These are phyloP conservation scores for Pristionchus exspectatus DNA, from an alignment of 2,888 invertebrate genomes.

Conservation along the genomic window DNA sequence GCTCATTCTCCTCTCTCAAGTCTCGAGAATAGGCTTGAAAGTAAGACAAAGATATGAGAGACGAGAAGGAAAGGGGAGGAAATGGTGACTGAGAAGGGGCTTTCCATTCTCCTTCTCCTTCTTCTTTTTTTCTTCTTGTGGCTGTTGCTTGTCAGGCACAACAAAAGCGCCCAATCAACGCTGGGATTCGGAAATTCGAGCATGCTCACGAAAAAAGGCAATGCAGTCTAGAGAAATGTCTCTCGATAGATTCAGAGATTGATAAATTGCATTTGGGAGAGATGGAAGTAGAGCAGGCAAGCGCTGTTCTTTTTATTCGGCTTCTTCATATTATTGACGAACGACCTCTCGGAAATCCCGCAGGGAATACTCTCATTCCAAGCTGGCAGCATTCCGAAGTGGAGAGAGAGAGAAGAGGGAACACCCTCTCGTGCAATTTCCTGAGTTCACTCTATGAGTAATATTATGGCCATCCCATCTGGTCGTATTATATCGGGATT, in stretches of 20 bases:
- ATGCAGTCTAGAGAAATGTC: neutral
- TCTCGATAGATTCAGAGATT: neutral
- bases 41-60: constrained; percentile 12
- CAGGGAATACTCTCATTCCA: neutral
- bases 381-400: neutral
- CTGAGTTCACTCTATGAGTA: neutral
- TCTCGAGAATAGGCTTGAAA: constrained; percentile 19
- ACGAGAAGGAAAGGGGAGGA: neutral
- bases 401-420: neutral
- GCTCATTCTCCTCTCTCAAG: constrained; percentile 28
- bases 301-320: neutral
- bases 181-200: constrained; percentile 32
- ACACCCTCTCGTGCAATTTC: neutral
- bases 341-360: constrained; percentile 3
- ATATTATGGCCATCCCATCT: neutral
- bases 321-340: constrained; percentile 43
- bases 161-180: constrained; percentile 48
- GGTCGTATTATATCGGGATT: neutral
- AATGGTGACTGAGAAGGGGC: neutral
- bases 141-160: constrained; percentile 44
- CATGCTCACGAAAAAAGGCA: constrained; percentile 13
- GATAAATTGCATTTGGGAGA: constrained; percentile 33
- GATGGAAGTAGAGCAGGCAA: neutral
- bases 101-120: neutral
- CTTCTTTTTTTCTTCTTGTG: neutral